These are phyloP conservation scores for Antigone vipio DNA, from an alignment of 2,113 vertebrate species.

Conservation along the genomic window DNA sequence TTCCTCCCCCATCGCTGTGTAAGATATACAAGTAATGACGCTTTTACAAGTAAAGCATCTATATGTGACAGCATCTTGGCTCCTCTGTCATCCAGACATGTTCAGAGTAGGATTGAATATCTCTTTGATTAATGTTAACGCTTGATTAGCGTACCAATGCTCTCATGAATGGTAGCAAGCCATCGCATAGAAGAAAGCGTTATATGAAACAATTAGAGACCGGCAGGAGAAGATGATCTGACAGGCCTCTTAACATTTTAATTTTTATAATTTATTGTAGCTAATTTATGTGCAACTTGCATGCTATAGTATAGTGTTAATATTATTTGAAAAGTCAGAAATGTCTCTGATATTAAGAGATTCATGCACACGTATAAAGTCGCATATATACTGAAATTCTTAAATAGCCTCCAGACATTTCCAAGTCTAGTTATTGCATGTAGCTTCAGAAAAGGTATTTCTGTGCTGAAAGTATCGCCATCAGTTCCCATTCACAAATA, in stretches of 20 bases:
- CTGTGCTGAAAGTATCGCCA: background rate
- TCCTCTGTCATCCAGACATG: background rate
- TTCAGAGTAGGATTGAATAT: background rate
- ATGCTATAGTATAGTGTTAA: background rate
- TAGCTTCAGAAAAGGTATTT: background rate
- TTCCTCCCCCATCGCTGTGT: background rate
- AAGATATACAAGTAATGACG: background rate
- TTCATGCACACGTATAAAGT: background rate
- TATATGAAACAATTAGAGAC: background rate
- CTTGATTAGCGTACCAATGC: background rate
- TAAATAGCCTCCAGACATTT: background rate
- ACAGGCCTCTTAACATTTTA: background rate
- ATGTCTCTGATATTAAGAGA: background rate
- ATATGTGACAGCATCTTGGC: background rate
- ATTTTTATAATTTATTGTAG: background rate
- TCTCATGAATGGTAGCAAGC: background rate
- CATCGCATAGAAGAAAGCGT: background rate
- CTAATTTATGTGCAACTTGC: background rate
- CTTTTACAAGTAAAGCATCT: background rate
- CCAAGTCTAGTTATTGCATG: background rate
- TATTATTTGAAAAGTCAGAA: background rate
- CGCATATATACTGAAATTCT: background rate
- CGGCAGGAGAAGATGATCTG: background rate
- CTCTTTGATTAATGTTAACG: background rate
- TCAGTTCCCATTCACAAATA: conserved; percentile 24